Conservation (phyloP, 2,113 vertebrate species). For the Thryonomys swinderianus region DNA sequence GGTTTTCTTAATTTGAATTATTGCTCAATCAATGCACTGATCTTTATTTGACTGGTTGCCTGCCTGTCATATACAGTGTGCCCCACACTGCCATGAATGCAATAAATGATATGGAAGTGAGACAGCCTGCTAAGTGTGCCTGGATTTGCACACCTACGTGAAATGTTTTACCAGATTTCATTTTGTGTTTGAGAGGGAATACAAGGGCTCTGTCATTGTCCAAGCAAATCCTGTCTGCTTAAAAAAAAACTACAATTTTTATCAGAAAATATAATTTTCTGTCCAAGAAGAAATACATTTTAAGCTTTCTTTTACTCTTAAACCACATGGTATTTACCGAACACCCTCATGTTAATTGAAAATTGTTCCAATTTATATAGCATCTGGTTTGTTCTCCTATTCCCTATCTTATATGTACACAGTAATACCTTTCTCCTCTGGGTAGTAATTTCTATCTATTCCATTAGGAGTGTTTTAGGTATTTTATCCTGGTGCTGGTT, state of each 20-base stretch:
- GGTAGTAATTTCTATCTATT: background rate
- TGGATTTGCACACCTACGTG: constrained; percentile 27
- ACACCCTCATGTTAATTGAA: constrained; percentile 42
- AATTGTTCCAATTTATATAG: constrained; percentile 45
- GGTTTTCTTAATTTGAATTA: constrained; percentile 59
- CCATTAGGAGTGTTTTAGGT: constrained; percentile 55
- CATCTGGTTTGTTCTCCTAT: constrained; percentile 48
- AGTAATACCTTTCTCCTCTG: background rate
- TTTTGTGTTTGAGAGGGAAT: constrained; percentile 27
- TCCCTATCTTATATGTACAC: background rate
- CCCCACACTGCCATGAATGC: background rate
- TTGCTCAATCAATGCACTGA: constrained; percentile 55
- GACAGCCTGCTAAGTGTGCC: constrained; percentile 18
- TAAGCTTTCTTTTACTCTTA: constrained; percentile 54
- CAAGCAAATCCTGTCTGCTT: constrained; percentile 29
- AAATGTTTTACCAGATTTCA: constrained; percentile 47
- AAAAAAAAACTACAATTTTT: constrained; percentile 65
- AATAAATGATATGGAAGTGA: constrained; percentile 55
- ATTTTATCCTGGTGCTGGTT: background rate
- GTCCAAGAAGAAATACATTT: constrained; percentile 39
- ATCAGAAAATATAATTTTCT: constrained; percentile 57
- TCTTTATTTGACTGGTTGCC: constrained; percentile 47
- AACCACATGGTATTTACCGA: constrained; percentile 28
- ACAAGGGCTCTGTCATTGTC: background rate
- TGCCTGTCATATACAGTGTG: background rate